A percentile compares a stretch with the other conserved stretches of the same genome.
Conservation (phyloP, 1,140 invertebrate species). For the Orchestia grillus region DNA sequence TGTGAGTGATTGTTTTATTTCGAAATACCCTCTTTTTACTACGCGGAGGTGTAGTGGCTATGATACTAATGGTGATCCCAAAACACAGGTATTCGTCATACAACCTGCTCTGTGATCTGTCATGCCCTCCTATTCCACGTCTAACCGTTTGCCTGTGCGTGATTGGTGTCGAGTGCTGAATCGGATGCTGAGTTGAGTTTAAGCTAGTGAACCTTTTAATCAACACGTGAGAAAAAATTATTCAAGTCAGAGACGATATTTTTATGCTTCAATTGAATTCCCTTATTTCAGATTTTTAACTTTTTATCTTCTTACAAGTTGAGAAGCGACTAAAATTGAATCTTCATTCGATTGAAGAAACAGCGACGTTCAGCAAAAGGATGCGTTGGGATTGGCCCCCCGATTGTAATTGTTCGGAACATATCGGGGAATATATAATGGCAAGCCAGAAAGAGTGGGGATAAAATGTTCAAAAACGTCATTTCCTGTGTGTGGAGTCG, state of each 20-base stretch:
- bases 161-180: background rate
- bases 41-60: too few relatives aligned
- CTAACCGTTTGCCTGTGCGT: background rate
- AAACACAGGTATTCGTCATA: too few relatives aligned
- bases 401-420: background rate
- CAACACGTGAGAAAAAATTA: background rate
- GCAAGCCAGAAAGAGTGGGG: too few relatives aligned
- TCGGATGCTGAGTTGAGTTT: background rate
- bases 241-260: background rate
- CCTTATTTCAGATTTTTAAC: background rate
- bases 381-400: background rate
- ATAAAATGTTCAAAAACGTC: too few relatives aligned
- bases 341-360: background rate
- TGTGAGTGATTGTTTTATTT: too few relatives aligned
- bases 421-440: too few relatives aligned
- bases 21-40: too few relatives aligned
- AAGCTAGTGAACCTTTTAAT: background rate
- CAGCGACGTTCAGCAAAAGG: background rate
- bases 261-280: background rate
- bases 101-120: too few relatives aligned
- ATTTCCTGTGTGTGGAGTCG: too few relatives aligned
- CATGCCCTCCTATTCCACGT: too few relatives aligned
- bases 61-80: too few relatives aligned
- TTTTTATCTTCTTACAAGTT: background rate
- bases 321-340: background rate